phyloP scores from a whole-genome alignment of 2,797 vertebrate species.

The Clarias fuscus region DNA sequence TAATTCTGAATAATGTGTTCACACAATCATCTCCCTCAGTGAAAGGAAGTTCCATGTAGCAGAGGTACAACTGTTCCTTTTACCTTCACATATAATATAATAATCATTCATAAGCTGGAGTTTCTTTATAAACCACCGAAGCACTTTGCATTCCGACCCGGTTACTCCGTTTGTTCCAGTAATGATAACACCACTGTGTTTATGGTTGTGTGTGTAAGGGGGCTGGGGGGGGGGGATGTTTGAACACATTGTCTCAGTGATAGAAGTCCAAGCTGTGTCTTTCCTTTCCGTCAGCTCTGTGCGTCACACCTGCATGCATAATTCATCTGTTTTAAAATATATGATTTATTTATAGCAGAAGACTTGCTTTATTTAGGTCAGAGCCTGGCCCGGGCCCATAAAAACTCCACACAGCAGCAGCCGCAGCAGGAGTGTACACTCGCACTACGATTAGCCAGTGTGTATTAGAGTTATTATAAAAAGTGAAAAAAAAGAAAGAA shows the following conservation, averaged over 20 bases:
- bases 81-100: no score
- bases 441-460: no score
- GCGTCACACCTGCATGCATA: conserved; percentile 73
- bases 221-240: not conserved
- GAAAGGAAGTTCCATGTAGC: not conserved
- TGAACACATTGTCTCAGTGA: conserved; percentile 2
- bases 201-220: not conserved
- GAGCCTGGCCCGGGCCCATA: conserved; percentile 14
- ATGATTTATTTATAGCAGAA: conserved; percentile 72
- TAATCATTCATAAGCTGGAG: not conserved
- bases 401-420: conserved; percentile 13
- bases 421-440: conserved; percentile 13
- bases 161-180: conserved; percentile 2
- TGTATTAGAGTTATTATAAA: not conserved
- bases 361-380: conserved; percentile 49
- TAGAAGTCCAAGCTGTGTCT: conserved; percentile 29
- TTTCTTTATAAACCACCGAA: not conserved
- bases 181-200: not conserved
- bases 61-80: conserved; percentile 3
- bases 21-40: not conserved
- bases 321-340: conserved; percentile 63
- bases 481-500: no score
- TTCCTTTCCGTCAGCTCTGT: conserved; percentile 43
- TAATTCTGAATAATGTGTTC: not conserved
- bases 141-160: conserved; percentile 10